These are phyloP conservation scores for Indri indri DNA, from an alignment of 2,113 vertebrate species.

Conservation along the genomic window DNA sequence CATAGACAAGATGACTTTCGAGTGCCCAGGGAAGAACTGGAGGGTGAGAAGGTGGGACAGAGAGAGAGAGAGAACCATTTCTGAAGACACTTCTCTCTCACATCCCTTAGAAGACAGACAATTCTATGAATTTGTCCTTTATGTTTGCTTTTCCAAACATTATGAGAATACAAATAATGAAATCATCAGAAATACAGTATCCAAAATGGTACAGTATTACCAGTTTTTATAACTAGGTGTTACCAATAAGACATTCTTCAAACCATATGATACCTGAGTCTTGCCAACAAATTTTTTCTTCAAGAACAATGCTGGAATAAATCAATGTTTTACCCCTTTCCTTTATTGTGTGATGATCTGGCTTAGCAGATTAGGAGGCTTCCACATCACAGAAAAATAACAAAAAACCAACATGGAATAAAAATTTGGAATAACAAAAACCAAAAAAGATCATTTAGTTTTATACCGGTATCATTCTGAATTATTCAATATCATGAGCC, in stretches of 20 bases:
- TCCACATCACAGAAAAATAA: neutral
- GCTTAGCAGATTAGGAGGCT: neutral
- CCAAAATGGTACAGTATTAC: neutral
- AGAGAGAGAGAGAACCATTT: neutral
- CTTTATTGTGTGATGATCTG: neutral
- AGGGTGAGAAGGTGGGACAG: neutral
- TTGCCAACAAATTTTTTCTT: neutral
- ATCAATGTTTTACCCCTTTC: neutral
- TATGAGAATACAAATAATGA: slow-evolving; percentile 4
- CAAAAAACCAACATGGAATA: neutral
- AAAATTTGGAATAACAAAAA: slow-evolving; percentile 13
- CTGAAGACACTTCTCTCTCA: neutral
- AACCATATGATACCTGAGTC: neutral
- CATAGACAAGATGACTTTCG: neutral
- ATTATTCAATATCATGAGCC: neutral
- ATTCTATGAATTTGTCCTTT: neutral
- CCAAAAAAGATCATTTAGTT: neutral
- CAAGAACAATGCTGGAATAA: slow-evolving; percentile 15
- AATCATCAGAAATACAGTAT: neutral
- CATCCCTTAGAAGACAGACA: neutral
- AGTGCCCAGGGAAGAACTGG: neutral
- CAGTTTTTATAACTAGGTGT: neutral
- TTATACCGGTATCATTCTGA: neutral
- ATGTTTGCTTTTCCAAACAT: neutral
- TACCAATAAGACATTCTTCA: slow-evolving; percentile 28